Evolutionary conservation across 2,113 vertebrate species (phyloP).

Genomic region (Anas platyrhynchos): DNA sequence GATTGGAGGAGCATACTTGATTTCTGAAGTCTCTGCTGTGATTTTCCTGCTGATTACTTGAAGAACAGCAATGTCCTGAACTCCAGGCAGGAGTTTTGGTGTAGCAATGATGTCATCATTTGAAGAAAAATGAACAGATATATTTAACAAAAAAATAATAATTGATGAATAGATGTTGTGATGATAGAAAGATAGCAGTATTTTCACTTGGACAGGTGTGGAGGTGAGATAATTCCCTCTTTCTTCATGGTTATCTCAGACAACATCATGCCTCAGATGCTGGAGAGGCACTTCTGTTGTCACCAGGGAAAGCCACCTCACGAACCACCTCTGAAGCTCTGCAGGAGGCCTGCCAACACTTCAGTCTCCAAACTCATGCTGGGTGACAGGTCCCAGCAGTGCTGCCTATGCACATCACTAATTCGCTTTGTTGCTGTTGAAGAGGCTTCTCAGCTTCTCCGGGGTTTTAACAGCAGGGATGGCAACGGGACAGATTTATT

Average conservation of each 20-base stretch:
- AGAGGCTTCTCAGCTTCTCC: not conserved
- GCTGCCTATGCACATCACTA: not conserved
- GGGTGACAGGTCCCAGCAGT: not conserved
- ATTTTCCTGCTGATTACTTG: not conserved
- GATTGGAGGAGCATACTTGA: not conserved
- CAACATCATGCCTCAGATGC: not conserved
- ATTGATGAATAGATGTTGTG: not conserved
- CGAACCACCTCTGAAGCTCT: not conserved
- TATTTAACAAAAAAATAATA: not conserved
- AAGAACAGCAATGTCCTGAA: not conserved
- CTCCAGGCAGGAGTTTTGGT: not conserved
- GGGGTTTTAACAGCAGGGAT: not conserved
- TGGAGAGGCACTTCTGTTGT: not conserved
- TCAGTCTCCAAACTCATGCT: rapidly evolving
- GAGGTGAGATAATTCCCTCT: not conserved
- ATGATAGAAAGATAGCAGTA: not conserved
- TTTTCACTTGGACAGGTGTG: not conserved
- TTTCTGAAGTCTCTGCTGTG: not conserved
- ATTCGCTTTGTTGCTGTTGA: not conserved
- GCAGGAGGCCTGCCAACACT: not conserved
- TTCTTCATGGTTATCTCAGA: not conserved
- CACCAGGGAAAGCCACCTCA: not conserved
- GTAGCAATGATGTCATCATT: not conserved
- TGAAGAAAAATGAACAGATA: not conserved
- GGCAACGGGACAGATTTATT: not conserved